phyloP scores from a whole-genome alignment of 1,140 invertebrate species.

The Lepidurus arcticus region DNA sequence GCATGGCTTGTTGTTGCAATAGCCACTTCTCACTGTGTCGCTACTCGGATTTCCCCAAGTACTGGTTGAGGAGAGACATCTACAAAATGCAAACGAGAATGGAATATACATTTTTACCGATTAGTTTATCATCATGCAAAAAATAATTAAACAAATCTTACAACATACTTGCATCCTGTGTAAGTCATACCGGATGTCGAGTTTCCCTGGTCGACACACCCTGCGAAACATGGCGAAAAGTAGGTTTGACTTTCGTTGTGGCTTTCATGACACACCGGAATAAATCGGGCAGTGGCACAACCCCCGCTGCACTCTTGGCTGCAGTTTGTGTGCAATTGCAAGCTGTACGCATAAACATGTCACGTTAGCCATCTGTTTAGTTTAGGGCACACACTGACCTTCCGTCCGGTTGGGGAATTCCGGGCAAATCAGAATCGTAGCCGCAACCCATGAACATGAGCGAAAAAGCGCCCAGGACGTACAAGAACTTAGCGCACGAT shows the following conservation, averaged over 20 bases:
- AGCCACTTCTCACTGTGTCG: neutral
- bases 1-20: constrained; percentile 28
- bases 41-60: neutral
- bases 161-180: constrained; percentile 13
- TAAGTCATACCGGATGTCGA: neutral
- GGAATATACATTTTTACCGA: no score
- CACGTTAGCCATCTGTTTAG: neutral
- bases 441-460: constrained; percentile 34
- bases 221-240: constrained; percentile 39
- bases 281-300: constrained; percentile 33
- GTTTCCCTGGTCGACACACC: constrained; percentile 28
- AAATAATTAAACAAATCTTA: no score
- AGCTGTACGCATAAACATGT: constrained; percentile 24
- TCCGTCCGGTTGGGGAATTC: constrained; percentile 25
- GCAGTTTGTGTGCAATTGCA: constrained; percentile 34
- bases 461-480: constrained; percentile 30
- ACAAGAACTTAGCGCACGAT: constrained; percentile 27
- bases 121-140: no score
- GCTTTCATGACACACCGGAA: constrained; percentile 36
- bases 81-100: neutral
- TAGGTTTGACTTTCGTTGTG: constrained; percentile 34
- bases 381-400: constrained; percentile 18
- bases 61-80: neutral
- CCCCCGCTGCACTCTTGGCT: constrained; percentile 32
- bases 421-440: constrained; percentile 33